Percentiles rank a stretch among this genome's conserved stretches.
Evolutionary conservation across 2,888 invertebrate genomes (phyloP).

Genomic region (Cyclophora punctaria): DNA sequence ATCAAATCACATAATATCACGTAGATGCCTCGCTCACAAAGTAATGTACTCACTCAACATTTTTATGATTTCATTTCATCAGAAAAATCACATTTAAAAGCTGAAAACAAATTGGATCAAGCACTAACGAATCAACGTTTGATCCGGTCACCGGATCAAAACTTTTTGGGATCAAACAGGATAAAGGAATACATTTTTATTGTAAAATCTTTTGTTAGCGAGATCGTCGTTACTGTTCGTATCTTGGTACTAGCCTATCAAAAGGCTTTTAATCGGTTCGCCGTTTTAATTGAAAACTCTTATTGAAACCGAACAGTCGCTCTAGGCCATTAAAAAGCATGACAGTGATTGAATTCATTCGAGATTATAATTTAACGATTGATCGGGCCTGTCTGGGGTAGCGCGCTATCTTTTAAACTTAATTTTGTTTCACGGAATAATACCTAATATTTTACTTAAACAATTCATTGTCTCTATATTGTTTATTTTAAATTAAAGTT

Average conservation of each 20-base stretch:
- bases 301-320: constrained; percentile 25
- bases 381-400: constrained; percentile 8
- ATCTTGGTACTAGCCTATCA: constrained; percentile 24
- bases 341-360: constrained; percentile 26
- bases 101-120: constrained; percentile 14
- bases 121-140: constrained; percentile 16
- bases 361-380: constrained; percentile 25
- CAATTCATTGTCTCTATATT: too few species aligned
- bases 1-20: too few species aligned
- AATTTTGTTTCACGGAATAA: too few species aligned
- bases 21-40: too few species aligned
- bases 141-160: constrained; percentile 9
- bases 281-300: constrained; percentile 37
- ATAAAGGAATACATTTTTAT: constrained; percentile 28
- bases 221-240: constrained; percentile 18
- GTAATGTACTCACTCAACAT: too few species aligned
- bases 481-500: too few species aligned
- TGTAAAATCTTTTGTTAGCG: constrained; percentile 30
- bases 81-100: neutral
- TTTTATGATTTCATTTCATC: too few species aligned
- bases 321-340: constrained; percentile 23
- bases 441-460: too few species aligned
- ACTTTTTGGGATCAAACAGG: constrained; percentile 13
- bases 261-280: constrained; percentile 26
- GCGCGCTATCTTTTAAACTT: too few species aligned